A percentile compares a stretch with the other conserved stretches of the same genome.
Evolutionary conservation across 2,797 vertebrate species (phyloP).

Genomic region (Hylomyscus alleni): DNA sequence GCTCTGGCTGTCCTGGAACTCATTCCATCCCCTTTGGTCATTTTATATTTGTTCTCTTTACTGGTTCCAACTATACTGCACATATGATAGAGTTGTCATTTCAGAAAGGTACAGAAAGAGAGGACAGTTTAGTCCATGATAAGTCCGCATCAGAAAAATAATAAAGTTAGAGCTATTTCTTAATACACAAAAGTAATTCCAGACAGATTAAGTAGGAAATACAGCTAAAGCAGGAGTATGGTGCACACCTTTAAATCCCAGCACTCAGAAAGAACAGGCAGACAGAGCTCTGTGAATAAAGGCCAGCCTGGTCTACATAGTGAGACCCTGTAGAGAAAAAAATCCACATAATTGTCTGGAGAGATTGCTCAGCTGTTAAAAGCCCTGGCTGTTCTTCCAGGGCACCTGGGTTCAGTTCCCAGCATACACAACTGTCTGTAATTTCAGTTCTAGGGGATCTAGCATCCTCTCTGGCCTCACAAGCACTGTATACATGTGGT

Average conservation of each 20-base stretch:
- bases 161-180: constrained; percentile 1
- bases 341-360: not conserved
- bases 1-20: not conserved
- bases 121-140: not conserved
- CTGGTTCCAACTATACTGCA: constrained; percentile 7
- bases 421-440: not conserved
- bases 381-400: not conserved
- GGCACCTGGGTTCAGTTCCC: not conserved
- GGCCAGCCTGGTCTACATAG: not conserved
- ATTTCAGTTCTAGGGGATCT: not conserved
- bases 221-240: not conserved
- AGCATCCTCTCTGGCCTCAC: not conserved
- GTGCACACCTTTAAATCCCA: not conserved
- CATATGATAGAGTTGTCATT: constrained; percentile 24
- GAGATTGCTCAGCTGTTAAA: not conserved
- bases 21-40: not conserved
- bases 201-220: not conserved
- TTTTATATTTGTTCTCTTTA: constrained; percentile 26
- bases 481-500: not conserved
- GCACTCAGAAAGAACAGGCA: not conserved
- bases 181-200: not conserved
- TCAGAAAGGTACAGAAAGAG: constrained; percentile 12
- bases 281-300: not conserved
- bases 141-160: not conserved
- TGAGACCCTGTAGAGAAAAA: not conserved